A percentile compares a stretch with the other conserved stretches of the same genome.
Evolutionary conservation across 2,113 vertebrate species (phyloP).

Genomic region (Eurystomus gularis): DNA sequence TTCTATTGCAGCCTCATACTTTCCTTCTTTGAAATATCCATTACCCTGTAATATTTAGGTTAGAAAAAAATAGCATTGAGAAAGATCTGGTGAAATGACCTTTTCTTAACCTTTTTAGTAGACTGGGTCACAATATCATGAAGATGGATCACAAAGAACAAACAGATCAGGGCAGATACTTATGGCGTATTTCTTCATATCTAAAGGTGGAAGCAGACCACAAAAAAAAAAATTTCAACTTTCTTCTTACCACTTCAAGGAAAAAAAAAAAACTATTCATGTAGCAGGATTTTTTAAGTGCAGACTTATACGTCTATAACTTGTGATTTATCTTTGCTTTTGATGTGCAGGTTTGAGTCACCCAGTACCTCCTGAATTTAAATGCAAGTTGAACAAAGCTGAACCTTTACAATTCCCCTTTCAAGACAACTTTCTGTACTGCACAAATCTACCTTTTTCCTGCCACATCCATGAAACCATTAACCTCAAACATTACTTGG

Average conservation of each 20-base stretch:
- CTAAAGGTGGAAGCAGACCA: not conserved
- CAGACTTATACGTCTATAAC: not conserved
- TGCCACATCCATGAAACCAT: not conserved
- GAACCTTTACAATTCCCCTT: not conserved
- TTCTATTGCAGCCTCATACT: slow-evolving; percentile 89
- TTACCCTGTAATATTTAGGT: slow-evolving; percentile 82
- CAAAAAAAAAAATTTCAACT: not conserved
- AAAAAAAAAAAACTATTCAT: not conserved
- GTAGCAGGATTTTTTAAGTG: not conserved
- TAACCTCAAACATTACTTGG: not conserved
- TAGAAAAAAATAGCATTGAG: not conserved
- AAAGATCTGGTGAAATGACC: not conserved
- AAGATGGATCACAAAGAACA: not conserved
- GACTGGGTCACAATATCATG: not conserved
- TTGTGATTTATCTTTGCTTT: not conserved
- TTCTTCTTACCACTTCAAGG: too few species aligned
- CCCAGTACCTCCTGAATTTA: not conserved
- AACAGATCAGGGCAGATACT: not conserved
- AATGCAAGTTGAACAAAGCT: not conserved
- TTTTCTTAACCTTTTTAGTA: not conserved
- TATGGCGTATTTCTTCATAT: not conserved
- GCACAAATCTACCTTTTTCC: not conserved
- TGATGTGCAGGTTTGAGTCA: not conserved
- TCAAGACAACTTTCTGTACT: not conserved
- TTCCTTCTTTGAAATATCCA: slow-evolving; percentile 94